Percentiles rank a stretch among this genome's conserved stretches.
These are phyloP conservation scores for Microctonus aethiopoides DNA, from an alignment of 2,888 invertebrate genomes.

Conservation along the genomic window DNA sequence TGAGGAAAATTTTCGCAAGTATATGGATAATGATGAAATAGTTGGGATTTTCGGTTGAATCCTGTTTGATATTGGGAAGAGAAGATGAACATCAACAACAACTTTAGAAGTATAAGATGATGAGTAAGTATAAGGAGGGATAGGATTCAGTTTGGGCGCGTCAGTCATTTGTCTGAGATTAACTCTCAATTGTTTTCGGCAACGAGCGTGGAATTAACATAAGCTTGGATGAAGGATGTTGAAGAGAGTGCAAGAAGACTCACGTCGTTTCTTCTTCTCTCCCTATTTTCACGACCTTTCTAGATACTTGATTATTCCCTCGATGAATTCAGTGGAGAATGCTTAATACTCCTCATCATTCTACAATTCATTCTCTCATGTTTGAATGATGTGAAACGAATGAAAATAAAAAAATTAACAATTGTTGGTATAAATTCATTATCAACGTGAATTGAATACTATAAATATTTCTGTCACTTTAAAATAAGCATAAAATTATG, in stretches of 20 bases:
- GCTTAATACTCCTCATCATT: constrained; percentile 47
- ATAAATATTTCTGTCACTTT: background rate
- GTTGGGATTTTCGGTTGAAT: too few relatives aligned
- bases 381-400: background rate
- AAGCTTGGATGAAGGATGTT: constrained; percentile 66
- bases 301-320: constrained; percentile 56
- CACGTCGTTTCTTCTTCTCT: background rate
- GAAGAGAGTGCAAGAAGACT: constrained; percentile 41
- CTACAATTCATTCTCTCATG: background rate
- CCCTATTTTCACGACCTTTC: constrained; percentile 28
- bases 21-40: too few relatives aligned
- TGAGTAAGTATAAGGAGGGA: background rate
- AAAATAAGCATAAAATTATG: background rate
- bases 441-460: background rate
- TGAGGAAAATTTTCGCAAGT: too few relatives aligned
- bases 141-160: constrained; percentile 46
- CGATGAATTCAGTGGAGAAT: constrained; percentile 46
- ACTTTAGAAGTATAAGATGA: background rate
- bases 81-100: background rate
- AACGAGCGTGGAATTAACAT: constrained; percentile 63
- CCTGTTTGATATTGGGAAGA: too few relatives aligned
- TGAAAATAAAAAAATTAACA: background rate
- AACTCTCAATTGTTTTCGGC: constrained; percentile 65
- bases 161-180: constrained; percentile 67
- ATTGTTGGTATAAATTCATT: background rate